phyloP scores from a whole-genome alignment of 2,113 vertebrate species.

The Hystrix cristata region DNA sequence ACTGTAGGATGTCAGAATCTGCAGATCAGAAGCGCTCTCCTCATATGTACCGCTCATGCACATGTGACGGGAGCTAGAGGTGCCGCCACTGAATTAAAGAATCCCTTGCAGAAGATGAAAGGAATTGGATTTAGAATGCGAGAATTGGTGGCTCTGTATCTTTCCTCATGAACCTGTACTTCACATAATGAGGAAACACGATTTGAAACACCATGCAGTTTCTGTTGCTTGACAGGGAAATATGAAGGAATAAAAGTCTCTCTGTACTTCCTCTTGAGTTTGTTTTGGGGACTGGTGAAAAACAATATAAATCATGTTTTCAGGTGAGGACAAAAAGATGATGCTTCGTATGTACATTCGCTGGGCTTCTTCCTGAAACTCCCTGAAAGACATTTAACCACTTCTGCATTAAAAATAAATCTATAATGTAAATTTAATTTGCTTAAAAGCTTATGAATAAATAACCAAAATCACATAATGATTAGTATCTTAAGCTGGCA shows the following conservation, averaged over 20 bases:
- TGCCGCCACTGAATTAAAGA: background rate
- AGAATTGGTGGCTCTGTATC: background rate
- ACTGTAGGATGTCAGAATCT: background rate
- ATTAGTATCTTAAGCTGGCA: constrained; percentile 60
- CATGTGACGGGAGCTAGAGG: fast-evolving
- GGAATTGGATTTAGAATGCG: background rate
- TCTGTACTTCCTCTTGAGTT: background rate
- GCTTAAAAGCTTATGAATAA: constrained; percentile 79
- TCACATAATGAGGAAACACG: background rate
- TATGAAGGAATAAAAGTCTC: background rate
- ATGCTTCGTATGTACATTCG: background rate
- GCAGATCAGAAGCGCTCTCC: fast-evolving
- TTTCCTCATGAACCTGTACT: background rate
- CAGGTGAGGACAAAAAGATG: background rate
- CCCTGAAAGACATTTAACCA: constrained; percentile 64
- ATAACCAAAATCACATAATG: constrained; percentile 64
- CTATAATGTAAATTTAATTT: constrained; percentile 79
- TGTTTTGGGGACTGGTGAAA: background rate
- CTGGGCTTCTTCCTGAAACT: constrained; percentile 35
- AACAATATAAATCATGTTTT: background rate
- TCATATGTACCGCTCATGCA: background rate
- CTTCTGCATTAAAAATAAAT: constrained; percentile 72
- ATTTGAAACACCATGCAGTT: background rate
- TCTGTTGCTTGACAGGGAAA: background rate
- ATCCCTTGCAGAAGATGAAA: background rate